Base-by-base conservation (phyloP, 1,140 invertebrate genomes). In the Cherax quadricarinatus region DNA sequence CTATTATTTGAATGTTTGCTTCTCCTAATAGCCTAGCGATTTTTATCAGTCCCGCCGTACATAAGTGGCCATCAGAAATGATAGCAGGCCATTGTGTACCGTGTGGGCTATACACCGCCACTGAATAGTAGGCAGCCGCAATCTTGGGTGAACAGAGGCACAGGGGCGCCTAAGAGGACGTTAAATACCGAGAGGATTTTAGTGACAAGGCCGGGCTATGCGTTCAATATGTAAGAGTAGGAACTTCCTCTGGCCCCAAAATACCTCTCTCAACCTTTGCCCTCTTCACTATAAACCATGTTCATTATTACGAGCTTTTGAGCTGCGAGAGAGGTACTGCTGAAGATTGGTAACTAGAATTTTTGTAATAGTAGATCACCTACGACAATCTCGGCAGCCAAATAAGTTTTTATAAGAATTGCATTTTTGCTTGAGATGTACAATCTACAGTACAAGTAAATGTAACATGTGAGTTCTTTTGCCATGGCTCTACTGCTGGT, bases 1-100 rank as follows among this genome's bases (percentile, higher is more conserved):
- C 90, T 82, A 82, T 92, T 87, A 92, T 87, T 84, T 92, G 90
- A 79, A 87, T 87, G 86, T 81, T 88, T 62, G 80, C 80, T 84
- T 75, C 80, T 84, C 62, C 66, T 85, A 84, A 73, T 81, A 60
- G 66, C 48, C 53, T 90, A 62, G 24, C 18, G 82, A 85, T 85
- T 53, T 53, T 84, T 73, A 85, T 90, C 82, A 78, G 82, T 21
- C 49, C 49, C n/a, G 57, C 49, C 21, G 30, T 89, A 82, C 48
- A 89, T 89, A 24, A 89, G n/a, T 41, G 81, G 80, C 66, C 30
- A 73, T 62, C 24, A 82, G 30, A 51, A 57, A 24, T 89, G 49
- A 80, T 88, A 75, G 48, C 21, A 5, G 49, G 48, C 62, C 70
- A 86, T 73, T 86, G 70, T 86, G 85, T 75, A 21, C 51, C 51